phyloP scores from a whole-genome alignment of 2,797 vertebrate genomes.

The Graptemys geographica region DNA sequence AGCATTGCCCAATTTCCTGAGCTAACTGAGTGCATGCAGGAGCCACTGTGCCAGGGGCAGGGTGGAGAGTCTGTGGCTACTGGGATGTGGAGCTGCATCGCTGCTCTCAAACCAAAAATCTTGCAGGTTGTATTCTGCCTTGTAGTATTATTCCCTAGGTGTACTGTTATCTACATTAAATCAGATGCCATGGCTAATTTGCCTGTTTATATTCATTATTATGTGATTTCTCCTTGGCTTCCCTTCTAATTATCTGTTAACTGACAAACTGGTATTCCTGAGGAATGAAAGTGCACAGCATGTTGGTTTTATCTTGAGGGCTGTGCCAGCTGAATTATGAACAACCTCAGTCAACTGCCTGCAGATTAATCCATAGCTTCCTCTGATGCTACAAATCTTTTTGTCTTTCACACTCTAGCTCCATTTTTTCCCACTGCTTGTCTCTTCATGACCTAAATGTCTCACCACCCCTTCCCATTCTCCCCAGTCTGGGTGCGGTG shows the following conservation, averaged over 20 bases:
- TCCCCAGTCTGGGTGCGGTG: background rate
- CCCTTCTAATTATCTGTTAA: slow-evolving; percentile 18
- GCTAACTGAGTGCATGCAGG: background rate
- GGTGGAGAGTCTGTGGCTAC: slow-evolving; percentile 15
- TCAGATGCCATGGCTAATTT: background rate
- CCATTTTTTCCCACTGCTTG: background rate
- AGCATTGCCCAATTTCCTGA: background rate
- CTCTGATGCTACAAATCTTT: background rate
- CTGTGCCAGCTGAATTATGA: background rate
- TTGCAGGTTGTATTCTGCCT: background rate
- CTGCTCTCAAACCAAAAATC: slow-evolving; percentile 42
- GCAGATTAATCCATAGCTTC: background rate
- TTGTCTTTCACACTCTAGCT: background rate
- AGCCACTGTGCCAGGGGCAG: background rate
- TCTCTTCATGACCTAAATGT: background rate
- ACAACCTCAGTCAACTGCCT: background rate
- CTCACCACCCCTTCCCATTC: too few relatives aligned
- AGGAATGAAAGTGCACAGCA: background rate
- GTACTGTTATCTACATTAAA: slow-evolving; percentile 42
- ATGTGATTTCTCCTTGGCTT: slow-evolving; percentile 31
- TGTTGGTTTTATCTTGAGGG: background rate
- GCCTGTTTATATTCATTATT: background rate
- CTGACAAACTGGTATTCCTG: slow-evolving; percentile 27
- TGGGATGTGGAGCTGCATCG: slow-evolving; percentile 34
- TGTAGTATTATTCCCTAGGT: background rate